Base-by-base conservation (phyloP, 2,888 invertebrate genomes). In the Exephanes ischioxanthus region DNA sequence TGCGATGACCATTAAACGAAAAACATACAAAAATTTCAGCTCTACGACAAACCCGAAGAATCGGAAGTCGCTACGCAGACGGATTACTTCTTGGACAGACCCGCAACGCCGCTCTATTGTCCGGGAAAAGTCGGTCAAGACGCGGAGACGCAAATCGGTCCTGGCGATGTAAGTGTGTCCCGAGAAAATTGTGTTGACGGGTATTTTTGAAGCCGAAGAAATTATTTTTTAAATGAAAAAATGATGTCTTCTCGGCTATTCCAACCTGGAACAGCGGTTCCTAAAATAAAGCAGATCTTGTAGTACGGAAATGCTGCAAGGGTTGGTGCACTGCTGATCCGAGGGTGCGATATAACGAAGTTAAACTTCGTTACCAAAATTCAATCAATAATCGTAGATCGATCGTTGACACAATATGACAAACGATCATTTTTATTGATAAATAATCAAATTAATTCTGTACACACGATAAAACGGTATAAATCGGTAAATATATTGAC, bases 1-100 rank as follows among this genome's bases (percentile, higher is more conserved):
- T 22, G 30, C 26, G 9, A 61, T 55, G 7, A 51, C 22, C 51
- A 51, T 37, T 51, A 76, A 9, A 22, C 2, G n/a, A 7, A 11
- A 58, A 48, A 45, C 37, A n/a, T 45, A 41, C 22, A 6, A 45
- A 51, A 53, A 16, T 83, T 82, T 37, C 92, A 96, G 96, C 94
- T 97, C 73, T 96, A 96, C 91, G 96, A 97, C 89, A 96, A 96
- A 90, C 97, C 97, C 70, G 96, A 95, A 22, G 97, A 97, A 92
- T 95, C 95, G 86, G 97, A 98, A 91, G 96, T 96, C 75, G 97
- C 97, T 89, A 97, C 97, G 77, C 98, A 98, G 94, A 98, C 99
- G 33, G 98, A 99, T 94, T 95, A 97, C 90, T 97, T 97, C 94
- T 94, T 97, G 86, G 98, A 98, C 94, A 95, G 97, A 89, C 98